These are phyloP conservation scores for Tillus elongatus DNA, from an alignment of 2,888 invertebrate genomes.

Conservation along the genomic window DNA sequence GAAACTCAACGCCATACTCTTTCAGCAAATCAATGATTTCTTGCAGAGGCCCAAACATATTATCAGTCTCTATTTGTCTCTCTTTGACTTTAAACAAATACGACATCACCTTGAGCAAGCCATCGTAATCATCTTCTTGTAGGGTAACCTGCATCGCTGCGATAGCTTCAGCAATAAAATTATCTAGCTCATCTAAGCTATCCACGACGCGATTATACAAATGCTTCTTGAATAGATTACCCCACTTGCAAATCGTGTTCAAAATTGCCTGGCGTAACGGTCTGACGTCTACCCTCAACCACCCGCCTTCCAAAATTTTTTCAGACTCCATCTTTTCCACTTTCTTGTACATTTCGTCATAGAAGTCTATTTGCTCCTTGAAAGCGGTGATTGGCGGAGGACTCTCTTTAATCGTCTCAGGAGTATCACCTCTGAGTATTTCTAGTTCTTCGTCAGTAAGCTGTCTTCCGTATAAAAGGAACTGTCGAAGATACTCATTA, in stretches of 20 bases:
- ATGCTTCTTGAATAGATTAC: slow-evolving; percentile 77
- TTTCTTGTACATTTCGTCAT: slow-evolving; percentile 67
- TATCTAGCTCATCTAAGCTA: slow-evolving; percentile 66
- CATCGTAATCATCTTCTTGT: slow-evolving; percentile 77
- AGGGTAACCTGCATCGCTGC: slow-evolving; percentile 62
- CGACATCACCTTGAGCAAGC: slow-evolving; percentile 73
- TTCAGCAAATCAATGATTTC: slow-evolving; percentile 78
- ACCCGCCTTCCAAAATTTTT: slow-evolving; percentile 61
- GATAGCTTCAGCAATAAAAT: slow-evolving; percentile 69
- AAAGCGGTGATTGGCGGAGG: slow-evolving; percentile 66
- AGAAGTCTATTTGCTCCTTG: slow-evolving; percentile 74
- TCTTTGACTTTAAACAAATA: slow-evolving; percentile 73
- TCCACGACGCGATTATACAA: slow-evolving; percentile 70
- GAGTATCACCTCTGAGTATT: slow-evolving; percentile 35
- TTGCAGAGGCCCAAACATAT: slow-evolving; percentile 82
- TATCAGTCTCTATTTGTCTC: slow-evolving; percentile 66
- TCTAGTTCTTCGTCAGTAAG: slow-evolving; percentile 67
- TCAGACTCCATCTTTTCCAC: slow-evolving; percentile 58
- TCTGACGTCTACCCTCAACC: slow-evolving; percentile 70
- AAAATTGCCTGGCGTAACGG: slow-evolving; percentile 75
- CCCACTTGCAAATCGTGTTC: slow-evolving; percentile 80
- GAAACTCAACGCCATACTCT: slow-evolving; percentile 78
- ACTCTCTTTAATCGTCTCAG: slow-evolving; percentile 33
- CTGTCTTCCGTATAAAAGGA: slow-evolving; percentile 66
- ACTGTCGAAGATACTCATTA: slow-evolving; percentile 63